Conservation (phyloP, 2,797 vertebrate species). For the Gobionotothen gibberifrons region DNA sequence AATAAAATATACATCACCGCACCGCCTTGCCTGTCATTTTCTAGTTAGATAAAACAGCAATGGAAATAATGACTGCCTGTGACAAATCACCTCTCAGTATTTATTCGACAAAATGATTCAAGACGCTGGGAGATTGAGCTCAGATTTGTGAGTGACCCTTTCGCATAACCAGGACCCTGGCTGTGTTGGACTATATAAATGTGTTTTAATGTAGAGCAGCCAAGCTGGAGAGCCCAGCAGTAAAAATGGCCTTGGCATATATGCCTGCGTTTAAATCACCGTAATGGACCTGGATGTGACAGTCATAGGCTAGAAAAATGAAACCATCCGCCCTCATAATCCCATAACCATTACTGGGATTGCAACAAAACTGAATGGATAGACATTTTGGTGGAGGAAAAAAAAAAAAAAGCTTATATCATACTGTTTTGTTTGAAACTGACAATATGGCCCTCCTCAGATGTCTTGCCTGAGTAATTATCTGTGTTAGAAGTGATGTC, state of each 20-base stretch:
- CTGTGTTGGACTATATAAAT: slow-evolving; percentile 69
- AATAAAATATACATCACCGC: slow-evolving; percentile 11
- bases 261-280: slow-evolving; percentile 78
- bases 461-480: slow-evolving; percentile 72
- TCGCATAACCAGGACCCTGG: slow-evolving; percentile 56
- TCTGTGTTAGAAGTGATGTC: slow-evolving; percentile 59
- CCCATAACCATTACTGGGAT: slow-evolving; percentile 74
- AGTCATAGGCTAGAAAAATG: slow-evolving; percentile 80
- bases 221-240: slow-evolving; percentile 63
- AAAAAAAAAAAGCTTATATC: slow-evolving; percentile 52
- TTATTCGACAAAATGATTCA: slow-evolving; percentile 63
- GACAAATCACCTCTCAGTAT: slow-evolving; percentile 62
- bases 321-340: slow-evolving; percentile 78
- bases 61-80: slow-evolving; percentile 65
- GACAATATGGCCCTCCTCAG: slow-evolving; percentile 67
- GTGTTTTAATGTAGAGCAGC: slow-evolving; percentile 77
- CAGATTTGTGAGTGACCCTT: slow-evolving; percentile 67
- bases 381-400: slow-evolving; percentile 46
- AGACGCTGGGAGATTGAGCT: slow-evolving; percentile 51
- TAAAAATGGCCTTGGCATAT: slow-evolving; percentile 80
- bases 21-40: slow-evolving; percentile 47
- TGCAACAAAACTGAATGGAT: slow-evolving; percentile 73
- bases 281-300: slow-evolving; percentile 77
- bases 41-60: slow-evolving; percentile 47
- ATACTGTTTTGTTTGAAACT: slow-evolving; percentile 74